A percentile compares a stretch with the other conserved stretches of the same genome.
Evolutionary conservation across 2,797 vertebrate species (phyloP).

Genomic region (Phylloscopus collybita): DNA sequence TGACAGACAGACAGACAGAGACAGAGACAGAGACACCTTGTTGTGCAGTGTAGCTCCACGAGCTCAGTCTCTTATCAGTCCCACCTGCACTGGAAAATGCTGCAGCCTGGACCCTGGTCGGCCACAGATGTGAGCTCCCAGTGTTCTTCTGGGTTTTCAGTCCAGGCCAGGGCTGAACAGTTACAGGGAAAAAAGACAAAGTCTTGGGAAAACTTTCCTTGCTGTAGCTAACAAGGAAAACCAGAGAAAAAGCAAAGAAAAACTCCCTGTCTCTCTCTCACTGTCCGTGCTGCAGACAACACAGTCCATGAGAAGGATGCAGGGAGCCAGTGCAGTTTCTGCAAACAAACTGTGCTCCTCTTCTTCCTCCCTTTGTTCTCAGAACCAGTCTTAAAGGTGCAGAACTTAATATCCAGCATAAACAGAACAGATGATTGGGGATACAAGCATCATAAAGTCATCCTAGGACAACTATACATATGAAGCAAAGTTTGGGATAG

Average conservation of each 20-base stretch:
- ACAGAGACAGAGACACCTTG: not conserved
- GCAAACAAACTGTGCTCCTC: not conserved
- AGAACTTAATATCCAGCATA: not conserved
- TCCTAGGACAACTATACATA: not conserved
- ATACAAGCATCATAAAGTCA: not conserved
- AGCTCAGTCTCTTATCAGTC: not conserved
- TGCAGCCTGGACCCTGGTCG: rapidly evolving
- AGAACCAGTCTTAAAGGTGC: not conserved
- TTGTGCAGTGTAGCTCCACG: too few relatives aligned
- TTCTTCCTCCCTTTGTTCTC: not conserved
- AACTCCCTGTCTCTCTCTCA: not conserved
- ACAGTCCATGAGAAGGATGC: not conserved
- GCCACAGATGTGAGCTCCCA: rapidly evolving
- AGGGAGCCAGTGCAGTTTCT: not conserved
- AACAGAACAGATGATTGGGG: not conserved
- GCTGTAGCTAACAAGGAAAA: rapidly evolving
- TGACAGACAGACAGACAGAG: too few relatives aligned
- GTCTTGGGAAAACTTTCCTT: not conserved
- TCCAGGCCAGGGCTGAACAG: not conserved
- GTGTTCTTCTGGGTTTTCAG: not conserved
- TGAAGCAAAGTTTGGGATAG: not conserved
- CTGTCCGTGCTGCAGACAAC: not conserved
- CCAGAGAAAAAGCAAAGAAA: too few relatives aligned
- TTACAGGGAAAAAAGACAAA: not conserved
- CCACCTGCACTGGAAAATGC: not conserved